Conservation (phyloP, 2,113 vertebrate species). For the Brevimyrus niger region DNA sequence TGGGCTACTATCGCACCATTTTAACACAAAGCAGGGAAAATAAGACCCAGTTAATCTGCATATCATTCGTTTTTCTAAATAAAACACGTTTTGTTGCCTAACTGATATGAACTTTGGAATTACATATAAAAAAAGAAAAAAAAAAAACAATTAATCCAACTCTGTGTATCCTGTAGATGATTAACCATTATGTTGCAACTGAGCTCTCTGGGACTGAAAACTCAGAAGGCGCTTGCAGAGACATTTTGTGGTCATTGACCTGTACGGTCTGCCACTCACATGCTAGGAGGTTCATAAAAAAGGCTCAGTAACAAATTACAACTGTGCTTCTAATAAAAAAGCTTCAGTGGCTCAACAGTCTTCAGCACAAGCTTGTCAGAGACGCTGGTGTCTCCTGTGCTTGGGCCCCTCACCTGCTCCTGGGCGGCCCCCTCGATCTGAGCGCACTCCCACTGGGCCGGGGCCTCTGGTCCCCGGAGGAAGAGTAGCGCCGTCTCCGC, state of each 20-base stretch:
- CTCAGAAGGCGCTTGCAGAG: neutral
- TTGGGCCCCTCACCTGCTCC: slow-evolving; percentile 58
- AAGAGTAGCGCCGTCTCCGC: slow-evolving; percentile 71
- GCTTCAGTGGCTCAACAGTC: neutral
- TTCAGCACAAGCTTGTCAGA: neutral
- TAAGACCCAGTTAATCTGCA: neutral
- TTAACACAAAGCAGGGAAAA: neutral
- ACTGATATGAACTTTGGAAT: neutral
- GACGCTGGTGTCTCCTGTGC: neutral
- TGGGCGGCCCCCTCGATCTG: slow-evolving; percentile 57
- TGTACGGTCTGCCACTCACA: neutral
- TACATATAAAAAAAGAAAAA: neutral
- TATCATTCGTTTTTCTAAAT: too few species aligned
- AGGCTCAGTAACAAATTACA: neutral
- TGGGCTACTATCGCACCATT: neutral
- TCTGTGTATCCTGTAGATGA: neutral
- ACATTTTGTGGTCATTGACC: neutral
- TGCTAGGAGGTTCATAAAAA: neutral
- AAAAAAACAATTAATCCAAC: neutral
- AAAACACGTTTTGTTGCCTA: neutral
- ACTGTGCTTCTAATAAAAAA: neutral
- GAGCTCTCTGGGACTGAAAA: neutral
- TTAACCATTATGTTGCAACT: neutral
- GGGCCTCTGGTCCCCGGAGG: slow-evolving; percentile 67
- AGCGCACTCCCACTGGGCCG: slow-evolving; percentile 65